Percentiles rank a stretch among this genome's conserved stretches.
Conservation (phyloP, 2,797 vertebrate genomes). For the Gobionotothen gibberifrons region DNA sequence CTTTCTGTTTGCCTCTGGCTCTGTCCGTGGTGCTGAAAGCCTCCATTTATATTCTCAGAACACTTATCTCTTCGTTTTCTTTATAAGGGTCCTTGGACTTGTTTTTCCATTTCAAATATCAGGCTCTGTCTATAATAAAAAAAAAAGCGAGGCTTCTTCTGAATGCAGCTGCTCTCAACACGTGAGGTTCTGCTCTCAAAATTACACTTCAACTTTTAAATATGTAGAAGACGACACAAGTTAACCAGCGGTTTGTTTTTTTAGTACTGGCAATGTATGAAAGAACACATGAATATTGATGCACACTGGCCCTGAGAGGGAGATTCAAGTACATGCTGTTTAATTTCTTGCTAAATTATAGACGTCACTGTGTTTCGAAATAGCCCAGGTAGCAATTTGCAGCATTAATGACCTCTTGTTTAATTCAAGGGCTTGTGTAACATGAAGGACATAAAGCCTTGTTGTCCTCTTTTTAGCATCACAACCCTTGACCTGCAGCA, state of each 20-base stretch:
- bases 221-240: background rate
- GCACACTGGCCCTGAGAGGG: conserved; percentile 16
- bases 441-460: background rate
- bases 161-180: conserved; percentile 4
- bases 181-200: conserved; percentile 13
- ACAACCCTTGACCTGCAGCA: conserved; percentile 12
- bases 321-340: conserved; percentile 24
- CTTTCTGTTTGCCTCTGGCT: conserved; percentile 1
- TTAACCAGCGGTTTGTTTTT: background rate
- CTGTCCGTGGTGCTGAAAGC: conserved; percentile 70
- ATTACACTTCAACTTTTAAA: conserved; percentile 24
- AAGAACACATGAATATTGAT: background rate
- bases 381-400: conserved; percentile 45
- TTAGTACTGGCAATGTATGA: background rate
- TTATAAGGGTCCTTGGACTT: conserved; percentile 33
- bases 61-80: conserved; percentile 13
- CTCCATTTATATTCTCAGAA: conserved; percentile 11
- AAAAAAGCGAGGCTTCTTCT: conserved; percentile 11
- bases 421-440: conserved; percentile 25
- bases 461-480: background rate
- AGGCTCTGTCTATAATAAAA: background rate
- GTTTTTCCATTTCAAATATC: conserved; percentile 32
- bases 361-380: conserved; percentile 40
- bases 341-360: conserved; percentile 48
- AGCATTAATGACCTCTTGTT: conserved; percentile 38